phyloP scores from a whole-genome alignment of 2,797 vertebrate species.

The Tapirus indicus region DNA sequence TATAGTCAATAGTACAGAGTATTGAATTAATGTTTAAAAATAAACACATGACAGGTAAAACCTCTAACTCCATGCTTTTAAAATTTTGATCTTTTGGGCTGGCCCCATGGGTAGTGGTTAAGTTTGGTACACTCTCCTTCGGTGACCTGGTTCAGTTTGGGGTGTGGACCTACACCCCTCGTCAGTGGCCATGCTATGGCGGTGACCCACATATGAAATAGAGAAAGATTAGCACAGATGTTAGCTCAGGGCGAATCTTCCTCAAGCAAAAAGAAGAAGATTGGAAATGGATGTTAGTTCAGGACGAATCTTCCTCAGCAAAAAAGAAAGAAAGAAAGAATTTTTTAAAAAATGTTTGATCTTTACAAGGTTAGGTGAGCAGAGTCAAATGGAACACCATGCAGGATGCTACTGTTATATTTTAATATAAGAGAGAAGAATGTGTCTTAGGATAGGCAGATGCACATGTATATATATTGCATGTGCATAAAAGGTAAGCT shows the following conservation, averaged over 20 bases:
- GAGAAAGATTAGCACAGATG: background rate
- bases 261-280: too few relatives aligned
- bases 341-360: background rate
- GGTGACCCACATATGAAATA: too few relatives aligned
- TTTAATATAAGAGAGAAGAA: background rate
- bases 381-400: background rate
- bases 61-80: background rate
- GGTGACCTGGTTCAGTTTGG: too few relatives aligned
- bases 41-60: background rate
- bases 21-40: background rate
- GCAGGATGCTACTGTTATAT: background rate
- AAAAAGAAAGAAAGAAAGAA: too few relatives aligned
- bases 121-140: too few relatives aligned
- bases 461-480: background rate
- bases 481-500: background rate
- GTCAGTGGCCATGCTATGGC: too few relatives aligned
- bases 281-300: too few relatives aligned
- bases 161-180: too few relatives aligned
- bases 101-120: too few relatives aligned
- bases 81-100: background rate
- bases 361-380: background rate
- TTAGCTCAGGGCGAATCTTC: too few relatives aligned
- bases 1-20: background rate
- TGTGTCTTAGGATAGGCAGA: background rate
- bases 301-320: too few relatives aligned